These are phyloP conservation scores for Callionymus lyra DNA, from an alignment of 2,113 vertebrate species.

Conservation along the genomic window DNA sequence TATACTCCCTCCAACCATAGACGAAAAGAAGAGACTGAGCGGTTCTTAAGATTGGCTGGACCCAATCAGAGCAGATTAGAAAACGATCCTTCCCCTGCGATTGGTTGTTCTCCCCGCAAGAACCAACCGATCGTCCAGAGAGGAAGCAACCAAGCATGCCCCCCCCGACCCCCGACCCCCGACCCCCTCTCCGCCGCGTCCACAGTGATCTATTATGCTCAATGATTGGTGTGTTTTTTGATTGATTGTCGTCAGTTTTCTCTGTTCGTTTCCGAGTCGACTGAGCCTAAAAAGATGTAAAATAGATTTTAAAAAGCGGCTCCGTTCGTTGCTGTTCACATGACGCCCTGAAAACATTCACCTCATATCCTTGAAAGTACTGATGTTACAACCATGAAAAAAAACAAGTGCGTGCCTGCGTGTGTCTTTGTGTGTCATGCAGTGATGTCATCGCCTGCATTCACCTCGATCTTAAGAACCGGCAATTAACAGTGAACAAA, in stretches of 20 bases:
- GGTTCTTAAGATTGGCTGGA: slow-evolving; percentile 58
- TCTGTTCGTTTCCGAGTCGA: slow-evolving; percentile 42
- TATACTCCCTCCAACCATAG: slow-evolving; percentile 31
- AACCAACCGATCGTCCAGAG: slow-evolving; percentile 38
- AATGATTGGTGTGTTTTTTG: slow-evolving; percentile 55
- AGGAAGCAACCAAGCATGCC: slow-evolving; percentile 55
- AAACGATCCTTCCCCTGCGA: slow-evolving; percentile 29
- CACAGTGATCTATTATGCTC: slow-evolving; percentile 57
- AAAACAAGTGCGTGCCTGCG: slow-evolving; percentile 29
- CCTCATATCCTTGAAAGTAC: slow-evolving; percentile 26
- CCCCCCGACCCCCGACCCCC: no score
- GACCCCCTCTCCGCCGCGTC: neutral
- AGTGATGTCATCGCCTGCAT: slow-evolving; percentile 32
- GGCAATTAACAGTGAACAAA: slow-evolving; percentile 32
- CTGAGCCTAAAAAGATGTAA: slow-evolving; percentile 47
- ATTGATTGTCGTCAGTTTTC: slow-evolving; percentile 55
- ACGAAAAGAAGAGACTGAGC: slow-evolving; percentile 29
- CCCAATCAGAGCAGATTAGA: slow-evolving; percentile 48
- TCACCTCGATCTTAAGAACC: slow-evolving; percentile 35
- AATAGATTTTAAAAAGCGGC: slow-evolving; percentile 33
- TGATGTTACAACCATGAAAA: slow-evolving; percentile 24
- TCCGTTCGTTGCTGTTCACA: slow-evolving; percentile 34
- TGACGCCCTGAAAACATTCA: slow-evolving; percentile 22
- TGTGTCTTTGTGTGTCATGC: slow-evolving; percentile 7
- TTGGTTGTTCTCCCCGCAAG: slow-evolving; percentile 30